Evolutionary conservation across 1,140 invertebrate species (phyloP), one percentile per base, ranked within the genome.

Genomic region (Aphidius ervi): DNA sequence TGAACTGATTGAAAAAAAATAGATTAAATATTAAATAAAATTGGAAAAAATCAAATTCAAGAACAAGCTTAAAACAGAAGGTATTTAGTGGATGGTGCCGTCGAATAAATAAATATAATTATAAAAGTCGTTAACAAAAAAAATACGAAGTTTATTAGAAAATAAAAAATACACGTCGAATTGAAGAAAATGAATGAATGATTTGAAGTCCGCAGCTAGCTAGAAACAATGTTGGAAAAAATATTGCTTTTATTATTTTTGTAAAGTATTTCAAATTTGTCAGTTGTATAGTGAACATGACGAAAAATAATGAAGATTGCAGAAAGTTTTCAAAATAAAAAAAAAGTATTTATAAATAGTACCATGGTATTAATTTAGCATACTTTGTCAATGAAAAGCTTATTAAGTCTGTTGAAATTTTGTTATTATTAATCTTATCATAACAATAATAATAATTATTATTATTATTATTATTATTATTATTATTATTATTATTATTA

Each of bases 1-100:
- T 75, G 73, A 72, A 71, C 67, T 69, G 68, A 70, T 68, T 58
- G 68, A 68, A 65, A 49, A 49, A 65, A 61, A 66, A 69, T 69
- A 66, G 59, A 67, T 16, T 16, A 68, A 70, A 70, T n/a, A 55
- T 62, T 56, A 42, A 58, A 53, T 49, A 47, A 41, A 59, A 63
- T 42, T 46, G 55, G 45, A 56, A 53, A 57, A 63, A 62, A 39
- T 9, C 9, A 40, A 65, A 48, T 37, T 37, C 46, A 54, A 42
- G 45, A 52, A 37, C 40, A 16, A 37, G 5, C 39, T 37, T 31
- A 31, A 54, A 54, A 54, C 42, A 54, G 10, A 7, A 6, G 42
- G 6, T 43, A 9, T 6, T 6, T 43, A 9, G 42, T 6, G 9
- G 42, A 10, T 9, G 6, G 42, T 43, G 9, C 6, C 9, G 42